These are phyloP conservation scores for Endomychus coccineus DNA, from an alignment of 2,888 invertebrate genomes.

Conservation along the genomic window DNA sequence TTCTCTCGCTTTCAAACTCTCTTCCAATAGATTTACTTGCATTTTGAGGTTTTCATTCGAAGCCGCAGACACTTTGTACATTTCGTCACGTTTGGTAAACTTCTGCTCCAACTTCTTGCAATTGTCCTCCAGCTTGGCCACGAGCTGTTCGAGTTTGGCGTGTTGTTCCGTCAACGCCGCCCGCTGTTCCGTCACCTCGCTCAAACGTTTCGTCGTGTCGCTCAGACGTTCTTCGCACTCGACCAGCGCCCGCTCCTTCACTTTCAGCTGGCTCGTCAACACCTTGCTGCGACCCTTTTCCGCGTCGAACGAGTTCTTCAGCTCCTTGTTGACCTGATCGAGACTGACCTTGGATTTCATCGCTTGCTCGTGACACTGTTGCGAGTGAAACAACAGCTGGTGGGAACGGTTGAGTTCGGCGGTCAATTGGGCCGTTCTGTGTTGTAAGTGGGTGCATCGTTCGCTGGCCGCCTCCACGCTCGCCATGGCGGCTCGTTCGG, in stretches of 20 bases:
- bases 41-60: constrained; percentile 30
- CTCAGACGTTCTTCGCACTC: constrained; percentile 21
- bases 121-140: constrained; percentile 34
- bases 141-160: constrained; percentile 27
- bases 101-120: constrained; percentile 34
- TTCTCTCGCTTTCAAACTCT: constrained; percentile 24
- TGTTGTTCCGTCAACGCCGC: constrained; percentile 28
- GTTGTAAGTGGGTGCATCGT: constrained; percentile 46
- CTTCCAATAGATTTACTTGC: constrained; percentile 32
- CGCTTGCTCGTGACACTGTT: constrained; percentile 46
- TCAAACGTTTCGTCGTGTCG: constrained; percentile 22
- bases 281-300: constrained; percentile 23
- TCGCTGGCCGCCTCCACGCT: constrained; percentile 49
- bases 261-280: constrained; percentile 20
- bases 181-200: constrained; percentile 20
- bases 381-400: constrained; percentile 46
- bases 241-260: constrained; percentile 28
- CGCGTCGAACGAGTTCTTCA: constrained; percentile 25
- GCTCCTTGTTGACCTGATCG: constrained; percentile 20
- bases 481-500: constrained; percentile 45
- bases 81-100: constrained; percentile 34
- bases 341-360: constrained; percentile 32
- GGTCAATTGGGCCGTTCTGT: constrained; percentile 45
- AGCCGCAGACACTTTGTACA: constrained; percentile 27
- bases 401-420: constrained; percentile 46